Percentiles rank a stretch among this genome's conserved stretches.
These are phyloP conservation scores for Shargacucullia verbasci DNA, from an alignment of 2,888 invertebrate species.

Conservation along the genomic window DNA sequence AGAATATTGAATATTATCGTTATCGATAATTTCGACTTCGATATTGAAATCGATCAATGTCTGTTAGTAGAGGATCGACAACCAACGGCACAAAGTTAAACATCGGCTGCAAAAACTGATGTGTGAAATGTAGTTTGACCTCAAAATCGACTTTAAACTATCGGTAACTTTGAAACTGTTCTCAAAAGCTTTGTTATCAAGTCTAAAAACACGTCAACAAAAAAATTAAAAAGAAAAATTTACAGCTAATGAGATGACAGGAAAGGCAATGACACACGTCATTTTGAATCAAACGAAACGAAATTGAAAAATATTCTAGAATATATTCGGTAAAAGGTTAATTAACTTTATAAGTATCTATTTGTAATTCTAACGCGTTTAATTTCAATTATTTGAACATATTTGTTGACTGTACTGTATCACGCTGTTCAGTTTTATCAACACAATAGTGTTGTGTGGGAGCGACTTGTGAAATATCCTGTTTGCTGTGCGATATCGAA, in stretches of 20 bases:
- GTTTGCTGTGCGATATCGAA: conserved; percentile 14
- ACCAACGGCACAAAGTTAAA: no score
- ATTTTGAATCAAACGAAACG: conserved; percentile 11
- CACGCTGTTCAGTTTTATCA: not conserved
- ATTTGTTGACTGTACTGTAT: not conserved
- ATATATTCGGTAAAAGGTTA: conserved; percentile 4
- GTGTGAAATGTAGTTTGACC: no score
- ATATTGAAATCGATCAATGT: no score
- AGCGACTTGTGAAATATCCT: conserved; percentile 38
- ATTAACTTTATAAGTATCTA: conserved; percentile 1
- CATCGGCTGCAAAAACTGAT: no score
- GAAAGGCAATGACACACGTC: conserved; percentile 2
- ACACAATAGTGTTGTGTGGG: conserved; percentile 27
- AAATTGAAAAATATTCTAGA: conserved; percentile 23
- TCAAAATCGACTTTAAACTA: no score
- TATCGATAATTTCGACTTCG: no score
- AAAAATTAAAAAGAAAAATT: conserved; percentile 4
- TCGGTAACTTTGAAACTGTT: no score
- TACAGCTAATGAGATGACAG: no score
- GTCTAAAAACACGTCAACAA: conserved; percentile 11
- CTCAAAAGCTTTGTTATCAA: conserved; percentile 2
- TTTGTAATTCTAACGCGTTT: conserved; percentile 1
- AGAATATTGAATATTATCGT: no score
- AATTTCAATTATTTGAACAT: conserved; percentile 16
- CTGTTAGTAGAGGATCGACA: no score